Percentiles rank a stretch among this genome's conserved stretches.
These are phyloP conservation scores for Actenoides lindsayi DNA, from an alignment of 2,113 vertebrate genomes.

Conservation along the genomic window DNA sequence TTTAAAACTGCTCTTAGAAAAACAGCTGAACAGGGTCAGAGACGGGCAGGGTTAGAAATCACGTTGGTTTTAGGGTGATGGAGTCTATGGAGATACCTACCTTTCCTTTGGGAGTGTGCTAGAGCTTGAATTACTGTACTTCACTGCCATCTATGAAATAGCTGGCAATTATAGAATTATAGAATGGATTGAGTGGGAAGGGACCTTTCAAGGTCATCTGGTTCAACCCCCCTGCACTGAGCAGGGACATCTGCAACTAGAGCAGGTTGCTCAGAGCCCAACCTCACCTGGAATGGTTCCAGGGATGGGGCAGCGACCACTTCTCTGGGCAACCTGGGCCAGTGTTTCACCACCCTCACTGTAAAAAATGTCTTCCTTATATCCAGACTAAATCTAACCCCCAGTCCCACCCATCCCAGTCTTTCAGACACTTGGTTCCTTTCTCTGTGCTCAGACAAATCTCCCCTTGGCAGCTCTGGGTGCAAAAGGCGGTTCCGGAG, in stretches of 20 bases:
- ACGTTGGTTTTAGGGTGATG: neutral
- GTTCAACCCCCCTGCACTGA: too few relatives aligned
- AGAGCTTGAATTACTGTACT: neutral
- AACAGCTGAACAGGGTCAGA: neutral
- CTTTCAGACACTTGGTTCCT: neutral
- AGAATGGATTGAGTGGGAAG: too few relatives aligned
- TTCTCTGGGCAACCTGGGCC: too few relatives aligned
- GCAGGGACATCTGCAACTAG: too few relatives aligned
- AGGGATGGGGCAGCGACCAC: too few relatives aligned
- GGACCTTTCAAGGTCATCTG: neutral
- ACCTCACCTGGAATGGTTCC: too few relatives aligned
- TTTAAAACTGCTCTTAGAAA: neutral
- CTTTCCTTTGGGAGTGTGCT: neutral
- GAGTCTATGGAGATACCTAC: neutral
- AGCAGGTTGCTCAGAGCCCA: too few relatives aligned
- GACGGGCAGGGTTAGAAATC: neutral
- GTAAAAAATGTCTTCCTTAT: too few relatives aligned
- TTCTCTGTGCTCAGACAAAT: neutral
- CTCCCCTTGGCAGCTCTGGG: neutral
- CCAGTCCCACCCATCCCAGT: neutral
- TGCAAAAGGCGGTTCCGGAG: neutral
- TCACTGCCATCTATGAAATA: neutral
- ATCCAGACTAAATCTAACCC: too few relatives aligned
- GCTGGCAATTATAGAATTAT: neutral
- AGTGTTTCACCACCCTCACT: too few relatives aligned